Evolutionary conservation across 2,113 vertebrate species (phyloP), one percentile per base, ranked within the genome.

Genomic region (Madoqua kirkii): DNA sequence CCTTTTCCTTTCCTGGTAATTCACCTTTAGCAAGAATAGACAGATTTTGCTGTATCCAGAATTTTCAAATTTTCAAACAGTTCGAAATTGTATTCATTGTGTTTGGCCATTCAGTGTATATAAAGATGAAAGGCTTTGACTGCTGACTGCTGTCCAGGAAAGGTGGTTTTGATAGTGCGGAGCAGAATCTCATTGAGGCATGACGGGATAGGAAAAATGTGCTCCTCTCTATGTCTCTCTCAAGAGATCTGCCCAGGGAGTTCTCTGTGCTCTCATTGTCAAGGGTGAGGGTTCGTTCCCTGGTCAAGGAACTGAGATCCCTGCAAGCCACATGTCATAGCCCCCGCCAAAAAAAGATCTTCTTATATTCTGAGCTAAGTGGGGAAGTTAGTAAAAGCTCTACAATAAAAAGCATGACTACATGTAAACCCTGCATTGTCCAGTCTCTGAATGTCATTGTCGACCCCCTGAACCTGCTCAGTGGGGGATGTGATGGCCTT

Each of bases 11-110:
- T 55, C 78, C 62, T 92, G 57, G 59, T 16, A 83, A 43, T 64
- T 76, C 64, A 48, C 59, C 40, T 74, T 90, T 48, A 74, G 60
- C 43, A 74, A 71, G 85, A 17, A 16, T 31, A 25, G 62, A 29
- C 29, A 27, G 43, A 57, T 48, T 59, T 89, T 3, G 5, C 57
- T 60, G 6, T 29, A 50, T 23, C 15, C 60, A 48, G 62, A 88
- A 81, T 85, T 96, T 82, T 89, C 31, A 89, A 12, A 92, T 60
- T 96, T 96, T 79, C 57, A 85, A 74, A 71, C 76, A 87, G 52
- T 71, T 87, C 8, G 45, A 57, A 67, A 62, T 52, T n/a, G 21
- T 4, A 15, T 74, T 55, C 81, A 33, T n/a, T 62, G 15, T 54
- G 5, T 33, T 91, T 43, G 54, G 50, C 54, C 15, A 8, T 74